Base-by-base conservation (phyloP, 1,140 invertebrate species). In the Tetranychus cinnabarinus region DNA sequence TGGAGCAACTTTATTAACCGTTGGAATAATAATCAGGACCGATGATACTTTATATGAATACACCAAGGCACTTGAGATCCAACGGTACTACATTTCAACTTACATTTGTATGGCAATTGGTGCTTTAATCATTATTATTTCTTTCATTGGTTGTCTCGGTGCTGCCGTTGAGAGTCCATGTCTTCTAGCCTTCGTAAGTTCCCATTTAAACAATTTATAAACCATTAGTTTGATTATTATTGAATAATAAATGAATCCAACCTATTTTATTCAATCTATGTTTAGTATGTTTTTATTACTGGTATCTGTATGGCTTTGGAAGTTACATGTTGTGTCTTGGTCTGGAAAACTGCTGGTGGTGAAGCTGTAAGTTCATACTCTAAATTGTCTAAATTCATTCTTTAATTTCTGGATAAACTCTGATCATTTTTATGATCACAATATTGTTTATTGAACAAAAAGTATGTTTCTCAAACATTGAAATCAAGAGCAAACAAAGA, bases 31-130 rank as follows among this genome's bases (percentile, higher is more conserved):
- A 65, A 62, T 69, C 2, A 54, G 68, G 42, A 56, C 58, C 1
- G 68, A 69, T 37, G 56, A 48, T 5, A 63, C 62, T 31, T 66
- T 69, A n/a, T 69, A 65, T 64, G 68, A 65, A 31, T 69, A 66
- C 42, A 61, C 60, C 15, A 48, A 63, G 23, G 60, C 61, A n/a
- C 34, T 69, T 58, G 35, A 56, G 6, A 62, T 69, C 5, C 58
- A 58, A 1, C 64, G 67, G 36, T 69, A 69, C 55, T 69, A 69
- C 52, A 54, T 58, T 33, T 66, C 66, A 0, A 66, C 64, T 37
- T 69, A 69, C 59, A 39, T 69, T 36, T 61, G 56, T 12, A 65
- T 69, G 33, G 52, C 60, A 4, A 33, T 62, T 1, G 68, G 68
- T 3, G 62, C 63, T 15, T 39, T 69, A 7, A 56, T 69, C 15